Base-by-base conservation (phyloP, 2,797 vertebrate genomes). In the Linurgus olivaceus region DNA sequence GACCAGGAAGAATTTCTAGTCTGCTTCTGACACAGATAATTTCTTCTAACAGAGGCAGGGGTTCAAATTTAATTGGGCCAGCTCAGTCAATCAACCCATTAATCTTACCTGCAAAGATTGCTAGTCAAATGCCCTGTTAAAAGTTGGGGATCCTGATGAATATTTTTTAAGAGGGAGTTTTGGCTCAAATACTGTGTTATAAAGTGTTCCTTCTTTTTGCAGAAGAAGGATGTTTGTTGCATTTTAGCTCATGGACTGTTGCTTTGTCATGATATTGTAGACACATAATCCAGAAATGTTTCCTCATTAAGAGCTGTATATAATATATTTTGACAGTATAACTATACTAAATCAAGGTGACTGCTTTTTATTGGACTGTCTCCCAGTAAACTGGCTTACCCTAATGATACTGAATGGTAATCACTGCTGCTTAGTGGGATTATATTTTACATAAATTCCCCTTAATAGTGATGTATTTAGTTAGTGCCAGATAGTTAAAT, bases 401-500 rank as follows among this genome's bases (percentile, higher is more conserved):
- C 44, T 91, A 88, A 79, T 63, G 72, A 90, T 79, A 63, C 58
- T 73, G 57, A 86, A 80, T 88, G 70, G 73, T 89, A 91, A 93
- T 95, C 79, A 65, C 78, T 58, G 21, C 68, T 70, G 50, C 61
- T 92, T 94, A 90, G 85, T 89, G 52, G 67, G 83, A 80, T 96
- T 97, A 84, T 90, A 72, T 87, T 96, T 95, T 93, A 89, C 63
- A 93, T 84, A 90, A 94, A 95, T 93, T 95, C 47, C 28, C 59
- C 44, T 75, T 93, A 96, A 85, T 86, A 80, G 67, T 83, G 86
- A 94, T 87, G 63, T 84, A 88, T 91, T 96, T 88, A 90, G 80
- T 93, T 94, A 87, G 62, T 88, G 66, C 89, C 87, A 94, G 80
- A 83, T 78, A 95, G 91, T 95, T 94, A 95, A 93, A 86, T 95